Conservation (phyloP, 2,113 vertebrate species). For the Rallus limicola region DNA sequence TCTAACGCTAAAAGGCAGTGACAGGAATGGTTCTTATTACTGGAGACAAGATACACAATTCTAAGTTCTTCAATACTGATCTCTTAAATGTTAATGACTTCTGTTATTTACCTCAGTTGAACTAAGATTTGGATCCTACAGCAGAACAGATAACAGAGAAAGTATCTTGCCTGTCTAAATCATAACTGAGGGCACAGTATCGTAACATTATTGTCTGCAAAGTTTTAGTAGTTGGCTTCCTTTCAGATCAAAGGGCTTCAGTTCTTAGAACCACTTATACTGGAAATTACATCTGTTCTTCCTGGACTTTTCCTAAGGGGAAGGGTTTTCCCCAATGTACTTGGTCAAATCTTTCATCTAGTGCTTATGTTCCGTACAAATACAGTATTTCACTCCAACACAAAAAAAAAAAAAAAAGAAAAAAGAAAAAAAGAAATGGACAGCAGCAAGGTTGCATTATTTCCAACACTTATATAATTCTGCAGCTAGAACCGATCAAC, state of each 20-base stretch:
- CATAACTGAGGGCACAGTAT: not conserved
- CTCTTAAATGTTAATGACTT: not conserved
- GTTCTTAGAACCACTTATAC: not conserved
- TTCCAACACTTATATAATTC: not conserved
- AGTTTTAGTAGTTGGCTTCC: not conserved
- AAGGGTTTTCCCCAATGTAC: not conserved
- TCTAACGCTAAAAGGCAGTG: not conserved
- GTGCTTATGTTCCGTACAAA: not conserved
- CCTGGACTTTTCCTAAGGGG: not conserved
- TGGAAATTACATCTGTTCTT: not conserved
- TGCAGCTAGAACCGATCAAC: not conserved
- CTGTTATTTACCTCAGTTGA: not conserved
- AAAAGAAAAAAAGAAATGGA: not conserved
- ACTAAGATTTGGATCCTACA: not conserved
- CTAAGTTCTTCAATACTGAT: not conserved
- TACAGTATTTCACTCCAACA: not conserved
- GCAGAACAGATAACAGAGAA: not conserved
- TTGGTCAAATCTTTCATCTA: not conserved
- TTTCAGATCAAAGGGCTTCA: not conserved
- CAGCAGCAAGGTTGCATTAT: not conserved
- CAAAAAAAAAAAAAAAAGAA: not conserved
- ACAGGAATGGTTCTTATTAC: not conserved
- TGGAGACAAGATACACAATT: not conserved
- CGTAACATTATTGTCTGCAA: not conserved
- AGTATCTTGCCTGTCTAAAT: not conserved